phyloP scores from a whole-genome alignment of 2,888 invertebrate genomes.

The Chloroclysta siterata region DNA sequence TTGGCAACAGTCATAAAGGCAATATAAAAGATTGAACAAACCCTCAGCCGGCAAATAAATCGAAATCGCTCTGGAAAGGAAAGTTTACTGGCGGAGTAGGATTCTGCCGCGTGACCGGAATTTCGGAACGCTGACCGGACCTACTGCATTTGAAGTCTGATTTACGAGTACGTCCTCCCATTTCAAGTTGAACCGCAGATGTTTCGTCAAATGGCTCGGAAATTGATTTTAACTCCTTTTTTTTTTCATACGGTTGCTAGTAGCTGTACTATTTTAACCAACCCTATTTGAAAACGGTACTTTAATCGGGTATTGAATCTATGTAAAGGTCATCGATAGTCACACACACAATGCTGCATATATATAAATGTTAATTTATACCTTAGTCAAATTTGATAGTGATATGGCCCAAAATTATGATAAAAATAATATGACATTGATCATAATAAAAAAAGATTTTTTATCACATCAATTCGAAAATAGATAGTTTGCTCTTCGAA shows the following conservation, averaged over 20 bases:
- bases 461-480: no score
- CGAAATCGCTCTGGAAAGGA: slow-evolving; percentile 29
- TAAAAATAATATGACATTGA: no score
- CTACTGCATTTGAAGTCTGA: slow-evolving; percentile 33
- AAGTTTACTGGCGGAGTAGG: slow-evolving; percentile 32
- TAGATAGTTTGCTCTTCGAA: no score
- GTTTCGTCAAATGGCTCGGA: slow-evolving; percentile 29
- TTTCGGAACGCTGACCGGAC: slow-evolving; percentile 30
- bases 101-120: slow-evolving; percentile 33
- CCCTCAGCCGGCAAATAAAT: slow-evolving; percentile 32
- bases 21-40: slow-evolving; percentile 30
- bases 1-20: slow-evolving; percentile 31
- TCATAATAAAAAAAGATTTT: no score
- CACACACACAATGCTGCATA: no score
- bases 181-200: slow-evolving; percentile 28
- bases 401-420: no score
- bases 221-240: slow-evolving; percentile 16
- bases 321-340: no score
- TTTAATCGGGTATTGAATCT: no score
- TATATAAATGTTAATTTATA: no score
- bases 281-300: no score
- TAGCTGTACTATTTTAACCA: neutral
- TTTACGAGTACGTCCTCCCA: slow-evolving; percentile 28
- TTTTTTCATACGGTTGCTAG: neutral
- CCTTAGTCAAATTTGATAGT: no score